These are phyloP conservation scores for Anas georgica DNA, from an alignment of 2,797 vertebrate genomes.

Conservation along the genomic window DNA sequence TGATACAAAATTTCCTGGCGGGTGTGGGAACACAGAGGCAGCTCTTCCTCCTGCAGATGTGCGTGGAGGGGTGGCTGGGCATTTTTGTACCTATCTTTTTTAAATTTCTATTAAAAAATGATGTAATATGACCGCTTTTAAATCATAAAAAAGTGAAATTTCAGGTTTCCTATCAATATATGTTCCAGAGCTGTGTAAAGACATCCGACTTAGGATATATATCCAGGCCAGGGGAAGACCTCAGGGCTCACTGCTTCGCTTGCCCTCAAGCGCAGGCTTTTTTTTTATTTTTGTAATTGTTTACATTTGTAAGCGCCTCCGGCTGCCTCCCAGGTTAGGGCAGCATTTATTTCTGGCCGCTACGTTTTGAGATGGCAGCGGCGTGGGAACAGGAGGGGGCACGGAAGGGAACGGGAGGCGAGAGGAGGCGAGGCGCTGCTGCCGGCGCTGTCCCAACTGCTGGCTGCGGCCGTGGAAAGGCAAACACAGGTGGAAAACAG, in stretches of 20 bases:
- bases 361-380: background rate
- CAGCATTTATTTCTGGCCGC: background rate
- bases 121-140: slow-evolving; percentile 52
- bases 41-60: background rate
- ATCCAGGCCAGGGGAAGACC: background rate
- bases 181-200: background rate
- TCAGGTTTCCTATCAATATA: background rate
- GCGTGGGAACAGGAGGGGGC: background rate
- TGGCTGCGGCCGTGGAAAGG: background rate
- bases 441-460: background rate
- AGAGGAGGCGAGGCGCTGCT: background rate
- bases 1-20: background rate
- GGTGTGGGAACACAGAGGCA: no score
- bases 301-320: background rate
- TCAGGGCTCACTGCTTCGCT: background rate
- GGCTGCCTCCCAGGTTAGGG: background rate
- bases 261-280: background rate
- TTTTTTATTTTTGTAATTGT: background rate
- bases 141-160: slow-evolving; percentile 51
- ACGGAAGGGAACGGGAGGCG: background rate
- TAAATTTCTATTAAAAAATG: slow-evolving; percentile 60
- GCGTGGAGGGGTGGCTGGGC: background rate
- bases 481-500: background rate
- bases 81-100: slow-evolving; percentile 65
- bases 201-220: background rate